Evolutionary conservation across 2,113 vertebrate species (phyloP).

Genomic region (Ptilorrhoa leucosticta): DNA sequence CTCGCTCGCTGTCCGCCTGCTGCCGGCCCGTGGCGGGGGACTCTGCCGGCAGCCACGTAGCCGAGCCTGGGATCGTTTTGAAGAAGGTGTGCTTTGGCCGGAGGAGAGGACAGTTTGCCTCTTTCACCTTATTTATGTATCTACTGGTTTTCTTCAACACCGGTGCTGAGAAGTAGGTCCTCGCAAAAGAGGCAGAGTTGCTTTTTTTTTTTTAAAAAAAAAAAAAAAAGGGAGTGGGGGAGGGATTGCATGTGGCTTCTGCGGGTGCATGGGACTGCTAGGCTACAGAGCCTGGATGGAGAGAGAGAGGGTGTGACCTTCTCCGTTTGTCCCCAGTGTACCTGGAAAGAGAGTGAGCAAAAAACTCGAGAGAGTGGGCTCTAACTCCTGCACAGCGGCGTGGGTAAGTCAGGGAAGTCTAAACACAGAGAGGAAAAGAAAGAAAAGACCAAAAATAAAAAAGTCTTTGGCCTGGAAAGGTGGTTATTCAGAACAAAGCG

Average conservation of each 20-base stretch:
- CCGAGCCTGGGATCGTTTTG: too few relatives aligned
- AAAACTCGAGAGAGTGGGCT: background rate
- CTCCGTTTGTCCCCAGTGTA: background rate
- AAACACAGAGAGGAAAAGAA: background rate
- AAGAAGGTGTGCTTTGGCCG: background rate
- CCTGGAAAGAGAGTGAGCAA: background rate
- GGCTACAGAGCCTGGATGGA: background rate
- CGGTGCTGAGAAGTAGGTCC: background rate
- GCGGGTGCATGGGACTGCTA: background rate
- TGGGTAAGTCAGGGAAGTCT: background rate
- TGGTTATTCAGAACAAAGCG: background rate
- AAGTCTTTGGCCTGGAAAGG: background rate
- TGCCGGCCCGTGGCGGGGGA: background rate
- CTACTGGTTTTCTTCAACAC: background rate
- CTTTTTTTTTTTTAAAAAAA: background rate
- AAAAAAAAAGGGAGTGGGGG: fast-evolving
- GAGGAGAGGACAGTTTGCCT: background rate
- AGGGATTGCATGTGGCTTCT: background rate
- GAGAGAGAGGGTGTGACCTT: background rate
- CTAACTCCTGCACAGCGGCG: background rate
- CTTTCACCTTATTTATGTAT: background rate
- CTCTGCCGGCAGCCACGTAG: background rate
- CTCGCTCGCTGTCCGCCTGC: background rate
- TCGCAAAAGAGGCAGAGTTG: background rate
- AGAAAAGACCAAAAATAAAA: too few relatives aligned